Evolutionary conservation across 2,113 vertebrate species (phyloP), one percentile per base, ranked within the genome.

Genomic region (Ochotona curzoniae): DNA sequence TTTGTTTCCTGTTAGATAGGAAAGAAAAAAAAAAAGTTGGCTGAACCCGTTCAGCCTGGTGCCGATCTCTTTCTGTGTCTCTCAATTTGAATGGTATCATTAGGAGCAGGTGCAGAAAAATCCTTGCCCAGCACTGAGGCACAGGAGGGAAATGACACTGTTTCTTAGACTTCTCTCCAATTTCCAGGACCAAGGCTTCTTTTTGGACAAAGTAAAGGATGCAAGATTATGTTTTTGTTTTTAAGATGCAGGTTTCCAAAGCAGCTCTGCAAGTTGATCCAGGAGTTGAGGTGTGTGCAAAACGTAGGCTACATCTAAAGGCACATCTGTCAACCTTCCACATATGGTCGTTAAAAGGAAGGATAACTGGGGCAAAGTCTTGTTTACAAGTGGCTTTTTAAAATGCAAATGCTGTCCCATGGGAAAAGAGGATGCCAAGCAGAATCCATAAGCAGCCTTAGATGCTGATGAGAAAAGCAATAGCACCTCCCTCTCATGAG

Each of bases 391-490:
- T 44, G 81, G 38, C 81, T 96, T 96, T 91, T 97, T 96, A 96
- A 95, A 95, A 97, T 96, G 96, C 97, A 95, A 74, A 96, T 91
- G 8, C 44, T 88, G 13, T 95, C 74, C 79, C 83, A 25, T 74
- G 73, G 93, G 90, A 92, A 92, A 87, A 78, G 17, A 96, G 17
- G 13, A 96, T 13, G 51, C 49, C 30, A 28, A 54, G 26, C 0
- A 8, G 95, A 97, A 96, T 97, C 90, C 79, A 90, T 92, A 95
- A 97, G 82, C 83, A 97, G 90, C 10, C 87, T 87, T 61, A 97
- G 70, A n/a, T 87, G 70, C 85, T 97, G 94, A 96, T 95, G 85
- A 97, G 83, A 97, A 97, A 97, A 97, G 75, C 44, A 97, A 28
- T 90, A 96, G 97, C 38, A 84, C 26, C 94, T 95, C 90, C 80